A percentile compares a stretch with the other conserved stretches of the same genome.
Evolutionary conservation across 2,888 invertebrate species (phyloP).

Genomic region (Hypselothyrea guttata): DNA sequence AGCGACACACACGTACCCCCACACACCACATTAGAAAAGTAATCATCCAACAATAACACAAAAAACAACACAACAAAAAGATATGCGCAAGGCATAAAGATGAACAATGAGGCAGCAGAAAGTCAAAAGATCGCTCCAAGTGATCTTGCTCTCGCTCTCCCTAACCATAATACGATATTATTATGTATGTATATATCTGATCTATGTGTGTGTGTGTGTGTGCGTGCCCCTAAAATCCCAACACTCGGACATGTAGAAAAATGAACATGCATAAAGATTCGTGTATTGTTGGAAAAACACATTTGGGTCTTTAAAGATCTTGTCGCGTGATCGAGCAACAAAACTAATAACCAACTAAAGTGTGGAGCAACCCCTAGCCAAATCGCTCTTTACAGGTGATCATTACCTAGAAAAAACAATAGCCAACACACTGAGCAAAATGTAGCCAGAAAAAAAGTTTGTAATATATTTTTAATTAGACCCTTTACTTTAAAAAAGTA

Average conservation of each 20-base stretch:
- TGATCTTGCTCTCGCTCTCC: constrained; percentile 8
- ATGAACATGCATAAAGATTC: constrained; percentile 19
- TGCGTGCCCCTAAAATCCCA: constrained; percentile 21
- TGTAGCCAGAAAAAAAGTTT: too few relatives aligned
- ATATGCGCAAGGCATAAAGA: constrained; percentile 62
- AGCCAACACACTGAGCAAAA: neutral
- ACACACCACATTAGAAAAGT: constrained; percentile 32
- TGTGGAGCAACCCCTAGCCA: constrained; percentile 22
- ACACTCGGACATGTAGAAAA: constrained; percentile 15
- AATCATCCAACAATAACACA: constrained; percentile 11
- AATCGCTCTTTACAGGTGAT: constrained; percentile 12
- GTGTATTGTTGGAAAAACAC: constrained; percentile 14
- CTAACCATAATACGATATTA: too few relatives aligned
- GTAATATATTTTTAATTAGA: too few relatives aligned
- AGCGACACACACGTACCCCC: constrained; percentile 32
- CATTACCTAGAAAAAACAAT: constrained; percentile 12
- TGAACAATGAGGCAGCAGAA: constrained; percentile 72
- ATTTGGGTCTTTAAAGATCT: constrained; percentile 43
- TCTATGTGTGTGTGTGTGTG: neutral
- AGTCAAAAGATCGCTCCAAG: constrained; percentile 27
- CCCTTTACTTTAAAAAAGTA: too few relatives aligned
- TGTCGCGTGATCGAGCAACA: constrained; percentile 52
- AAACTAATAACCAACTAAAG: constrained; percentile 50
- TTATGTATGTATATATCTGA: too few relatives aligned
- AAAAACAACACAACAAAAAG: constrained; percentile 26